Percentiles rank a stretch among this genome's conserved stretches.
Conservation (phyloP, 1,140 invertebrate species). For the Nasonia longicornis region DNA sequence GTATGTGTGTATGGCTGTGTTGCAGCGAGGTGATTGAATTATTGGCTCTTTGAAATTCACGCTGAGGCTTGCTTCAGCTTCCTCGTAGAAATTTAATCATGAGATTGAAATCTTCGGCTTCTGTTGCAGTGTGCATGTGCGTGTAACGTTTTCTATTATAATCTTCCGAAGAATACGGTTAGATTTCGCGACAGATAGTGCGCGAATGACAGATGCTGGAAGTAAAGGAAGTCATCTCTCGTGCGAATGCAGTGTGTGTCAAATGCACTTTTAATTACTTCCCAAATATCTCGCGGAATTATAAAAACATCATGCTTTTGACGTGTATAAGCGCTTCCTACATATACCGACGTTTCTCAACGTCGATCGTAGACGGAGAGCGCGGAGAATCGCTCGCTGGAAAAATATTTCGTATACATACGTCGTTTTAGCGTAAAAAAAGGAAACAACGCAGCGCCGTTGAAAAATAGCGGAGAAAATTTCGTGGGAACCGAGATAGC, state of each 20-base stretch:
- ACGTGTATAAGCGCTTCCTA: too few species aligned
- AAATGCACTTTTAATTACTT: too few species aligned
- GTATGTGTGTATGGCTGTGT: not conserved
- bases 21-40: not conserved
- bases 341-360: too few species aligned
- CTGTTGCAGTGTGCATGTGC: not conserved
- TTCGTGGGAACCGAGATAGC: slow-evolving; percentile 12
- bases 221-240: too few species aligned
- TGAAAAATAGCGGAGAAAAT: not conserved
- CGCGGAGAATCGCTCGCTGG: too few species aligned
- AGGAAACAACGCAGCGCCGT: not conserved
- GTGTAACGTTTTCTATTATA: not conserved
- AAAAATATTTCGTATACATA: not conserved
- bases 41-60: not conserved
- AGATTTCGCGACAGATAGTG: not conserved
- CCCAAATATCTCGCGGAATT: too few species aligned
- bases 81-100: not conserved
- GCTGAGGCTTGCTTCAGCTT: not conserved
- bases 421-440: not conserved
- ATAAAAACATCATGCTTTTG: too few species aligned
- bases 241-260: not conserved
- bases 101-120: not conserved
- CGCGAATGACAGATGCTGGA: not conserved
- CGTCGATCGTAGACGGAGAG: too few species aligned
- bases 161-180: not conserved